Evolutionary conservation across 2,797 vertebrate genomes (phyloP), one percentile per base, ranked within the genome.

Genomic region (Vultur gryphus): DNA sequence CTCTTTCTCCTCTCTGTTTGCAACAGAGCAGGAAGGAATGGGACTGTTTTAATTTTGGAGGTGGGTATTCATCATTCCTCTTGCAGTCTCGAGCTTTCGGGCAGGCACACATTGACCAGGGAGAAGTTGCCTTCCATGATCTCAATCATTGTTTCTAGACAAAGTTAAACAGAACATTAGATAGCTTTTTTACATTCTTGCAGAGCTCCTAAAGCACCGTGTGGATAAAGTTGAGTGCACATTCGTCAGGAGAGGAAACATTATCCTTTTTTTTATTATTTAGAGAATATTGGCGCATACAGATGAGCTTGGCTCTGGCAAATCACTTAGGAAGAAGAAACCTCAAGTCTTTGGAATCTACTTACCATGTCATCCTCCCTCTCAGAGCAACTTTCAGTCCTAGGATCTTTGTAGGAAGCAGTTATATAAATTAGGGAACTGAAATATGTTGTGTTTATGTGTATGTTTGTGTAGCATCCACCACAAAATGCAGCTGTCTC

Each of bases 141-240:
- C 54, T 71, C 49, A n/a, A 57, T 25, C 79, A 51, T 35, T 89
- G 57, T 87, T 94, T 87, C 83, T 77, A 48, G 71, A 64, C 48
- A 67, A 88, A 94, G 84, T 77, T 94, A 77, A 94, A 73, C 37
- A 82, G 84, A 71, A 61, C 90, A 87, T 94, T 91, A 70, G 61
- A 48, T 86, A 20, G 55, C 43, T 76, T 48, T 91, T 95, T 89
- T 90, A 52, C 71, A 59, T 81, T 90, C 84, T 82, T 59, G 71
- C 84, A 86, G 79, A 89, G 72, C 82, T 93, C 67, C 67, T 95
- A 33, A 92, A 92, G 67, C 55, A 57, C 84, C 3, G 8, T 64
- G 37, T 87, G 84, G 89, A 87, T 95, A 58, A 87, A 94, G 75
- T 14, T 80, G 86, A 92, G 55, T 85, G 86, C 75, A 87, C 79